Evolutionary conservation across 2,888 invertebrate species (phyloP).

Genomic region (Junonia oenone): DNA sequence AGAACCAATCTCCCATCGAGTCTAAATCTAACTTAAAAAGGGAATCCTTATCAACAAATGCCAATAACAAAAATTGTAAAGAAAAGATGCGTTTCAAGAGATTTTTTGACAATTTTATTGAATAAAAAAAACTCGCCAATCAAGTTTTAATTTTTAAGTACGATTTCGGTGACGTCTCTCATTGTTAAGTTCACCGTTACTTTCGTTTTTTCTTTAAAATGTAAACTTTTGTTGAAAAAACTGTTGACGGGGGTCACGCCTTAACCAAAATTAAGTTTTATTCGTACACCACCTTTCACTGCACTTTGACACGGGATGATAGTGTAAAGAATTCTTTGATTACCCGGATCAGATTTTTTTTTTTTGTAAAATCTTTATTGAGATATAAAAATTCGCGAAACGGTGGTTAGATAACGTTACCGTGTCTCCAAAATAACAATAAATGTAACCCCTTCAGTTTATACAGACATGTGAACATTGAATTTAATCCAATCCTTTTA

Average conservation of each 20-base stretch:
- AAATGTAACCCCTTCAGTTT: slow-evolving; percentile 53
- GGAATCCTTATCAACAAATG: slow-evolving; percentile 26
- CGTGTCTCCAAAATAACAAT: slow-evolving; percentile 49
- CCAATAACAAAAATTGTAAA: slow-evolving; percentile 41
- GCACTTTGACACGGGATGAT: slow-evolving; percentile 74
- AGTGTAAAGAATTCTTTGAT: slow-evolving; percentile 58
- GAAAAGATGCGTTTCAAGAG: slow-evolving; percentile 59
- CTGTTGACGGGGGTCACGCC: slow-evolving; percentile 77
- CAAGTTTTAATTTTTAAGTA: slow-evolving; percentile 73
- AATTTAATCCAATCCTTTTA: slow-evolving; percentile 43
- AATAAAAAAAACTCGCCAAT: slow-evolving; percentile 64
- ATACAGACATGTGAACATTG: slow-evolving; percentile 57
- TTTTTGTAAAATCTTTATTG: slow-evolving; percentile 60
- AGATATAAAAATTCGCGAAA: slow-evolving; percentile 64
- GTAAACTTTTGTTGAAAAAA: slow-evolving; percentile 58
- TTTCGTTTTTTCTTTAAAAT: slow-evolving; percentile 58
- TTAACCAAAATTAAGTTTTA: slow-evolving; percentile 72
- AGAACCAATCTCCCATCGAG: slow-evolving; percentile 19
- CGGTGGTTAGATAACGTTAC: slow-evolving; percentile 68
- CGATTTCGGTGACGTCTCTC: slow-evolving; percentile 61
- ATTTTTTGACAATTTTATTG: slow-evolving; percentile 53
- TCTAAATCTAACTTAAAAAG: slow-evolving; percentile 19
- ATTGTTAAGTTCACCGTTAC: slow-evolving; percentile 65
- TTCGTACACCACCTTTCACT: slow-evolving; percentile 67
- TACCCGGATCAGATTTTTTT: slow-evolving; percentile 58